Conservation (phyloP, 2,888 invertebrate genomes). For the Coecobrya sp. region DNA sequence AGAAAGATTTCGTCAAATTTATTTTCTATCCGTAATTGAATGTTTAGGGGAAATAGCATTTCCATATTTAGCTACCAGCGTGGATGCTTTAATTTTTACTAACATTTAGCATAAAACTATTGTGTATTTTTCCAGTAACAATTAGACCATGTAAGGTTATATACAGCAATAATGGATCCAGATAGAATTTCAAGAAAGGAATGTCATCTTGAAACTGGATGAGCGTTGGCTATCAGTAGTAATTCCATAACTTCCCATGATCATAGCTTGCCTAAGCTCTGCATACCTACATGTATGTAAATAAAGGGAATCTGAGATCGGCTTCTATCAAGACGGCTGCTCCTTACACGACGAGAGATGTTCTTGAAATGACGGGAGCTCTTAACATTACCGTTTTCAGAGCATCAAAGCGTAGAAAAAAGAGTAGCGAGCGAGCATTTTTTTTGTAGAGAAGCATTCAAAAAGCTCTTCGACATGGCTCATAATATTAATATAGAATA, state of each 20-base stretch:
- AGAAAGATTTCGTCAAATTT: no score
- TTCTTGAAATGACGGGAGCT: constrained; percentile 47
- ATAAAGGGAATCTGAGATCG: constrained; percentile 6
- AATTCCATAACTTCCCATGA: neutral
- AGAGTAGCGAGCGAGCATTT: neutral
- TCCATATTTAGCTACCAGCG: neutral
- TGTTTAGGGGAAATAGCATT: no score
- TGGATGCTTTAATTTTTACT: neutral
- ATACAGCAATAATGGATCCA: constrained; percentile 19
- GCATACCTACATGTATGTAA: constrained; percentile 8
- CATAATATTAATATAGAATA: constrained; percentile 42
- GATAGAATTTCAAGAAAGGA: constrained; percentile 62
- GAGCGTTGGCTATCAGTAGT: constrained; percentile 32
- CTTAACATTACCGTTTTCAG: constrained; percentile 58
- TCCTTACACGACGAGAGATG: constrained; percentile 15
- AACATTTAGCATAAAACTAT: neutral
- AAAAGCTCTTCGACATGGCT: constrained; percentile 53
- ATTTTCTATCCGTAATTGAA: no score
- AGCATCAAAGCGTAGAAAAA: constrained; percentile 18
- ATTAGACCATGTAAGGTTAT: constrained; percentile 66
- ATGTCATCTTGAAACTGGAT: constrained; percentile 58
- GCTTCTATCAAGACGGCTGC: neutral
- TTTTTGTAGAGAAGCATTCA: constrained; percentile 30
- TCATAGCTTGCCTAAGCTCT: neutral
- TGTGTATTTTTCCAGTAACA: constrained; percentile 10